Base-by-base conservation (phyloP, 1,140 invertebrate species). In the Aphidius gifuensis region DNA sequence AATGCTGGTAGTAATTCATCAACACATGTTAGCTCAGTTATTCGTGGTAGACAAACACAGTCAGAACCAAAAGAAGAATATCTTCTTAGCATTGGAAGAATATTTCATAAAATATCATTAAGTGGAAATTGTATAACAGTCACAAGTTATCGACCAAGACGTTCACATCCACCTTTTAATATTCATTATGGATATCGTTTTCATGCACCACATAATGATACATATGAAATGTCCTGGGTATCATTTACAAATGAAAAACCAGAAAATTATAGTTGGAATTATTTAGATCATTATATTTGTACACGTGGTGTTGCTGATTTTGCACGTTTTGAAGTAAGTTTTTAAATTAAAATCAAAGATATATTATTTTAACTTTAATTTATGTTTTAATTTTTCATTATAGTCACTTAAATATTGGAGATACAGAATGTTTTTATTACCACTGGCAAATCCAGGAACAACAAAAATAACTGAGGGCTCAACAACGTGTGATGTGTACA, bases 221-320 rank as follows among this genome's bases (percentile, higher is more conserved):
- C 89, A 1, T 98, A 97, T 75, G 93, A 96, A 77, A 88, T 95
- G n/a, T 97, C 95, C 0, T 94, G 91, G 85, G 94, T 94, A 1
- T 91, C 93, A 46, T 98, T 98, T 76, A 91, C 89, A 9, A 95
- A 94, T 1, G 94, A 98, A 78, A 94, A 95, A 72, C 79, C 98
- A 32, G 96, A 98, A 81, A 95, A 92, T 72, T 98, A 94, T 72
- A 97, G 97, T 79, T 99, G 96, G 96, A 98, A 98, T 82, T 96
- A 96, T 79, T 85, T 98, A 78, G 96, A 98, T 80, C 92, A 97
- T 77, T 98, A 98, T 74, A 94, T 98, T 62, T 97, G 94, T 74
- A 94, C 92, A 1, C 82, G 92, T 53, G 94, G 95, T 6, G 94
- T 97, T 75, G 92, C 89, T 0, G 94, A 96, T 74, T 96, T 93